Conservation (phyloP, 2,888 invertebrate species). For the Lasioglossum calceatum region DNA sequence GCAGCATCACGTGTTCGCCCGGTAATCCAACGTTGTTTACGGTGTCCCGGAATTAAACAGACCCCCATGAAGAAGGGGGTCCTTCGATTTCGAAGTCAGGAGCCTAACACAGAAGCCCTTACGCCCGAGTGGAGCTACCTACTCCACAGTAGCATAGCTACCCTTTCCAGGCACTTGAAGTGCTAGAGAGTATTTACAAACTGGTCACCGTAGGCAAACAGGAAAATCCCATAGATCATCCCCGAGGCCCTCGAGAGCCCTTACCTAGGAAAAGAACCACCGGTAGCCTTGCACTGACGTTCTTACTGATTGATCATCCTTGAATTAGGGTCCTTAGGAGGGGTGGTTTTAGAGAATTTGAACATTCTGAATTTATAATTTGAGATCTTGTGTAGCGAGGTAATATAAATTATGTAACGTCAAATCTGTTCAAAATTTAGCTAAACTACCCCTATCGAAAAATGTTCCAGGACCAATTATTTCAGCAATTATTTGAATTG, state of each 20-base stretch:
- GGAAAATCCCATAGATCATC: background rate
- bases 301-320: background rate
- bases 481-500: background rate
- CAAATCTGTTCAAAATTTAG: no score
- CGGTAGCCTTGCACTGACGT: no score
- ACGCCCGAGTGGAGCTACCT: slow-evolving; percentile 1
- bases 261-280: background rate
- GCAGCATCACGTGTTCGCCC: slow-evolving; percentile 62
- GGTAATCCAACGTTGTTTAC: slow-evolving; percentile 63
- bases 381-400: no score
- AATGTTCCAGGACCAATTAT: no score
- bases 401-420: no score
- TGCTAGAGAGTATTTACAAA: slow-evolving; percentile 45
- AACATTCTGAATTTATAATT: no score
- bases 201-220: slow-evolving; percentile 15
- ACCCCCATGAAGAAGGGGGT: slow-evolving; percentile 57
- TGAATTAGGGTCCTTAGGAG: background rate
- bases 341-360: no score
- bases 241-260: no score
- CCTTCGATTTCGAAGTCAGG: slow-evolving; percentile 57
- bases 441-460: no score
- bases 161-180: slow-evolving; percentile 31
- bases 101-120: slow-evolving; percentile 21
- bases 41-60: slow-evolving; percentile 70
- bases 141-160: background rate